phyloP scores from a whole-genome alignment of 1,140 invertebrate genomes.

The Eriosoma lanigerum region DNA sequence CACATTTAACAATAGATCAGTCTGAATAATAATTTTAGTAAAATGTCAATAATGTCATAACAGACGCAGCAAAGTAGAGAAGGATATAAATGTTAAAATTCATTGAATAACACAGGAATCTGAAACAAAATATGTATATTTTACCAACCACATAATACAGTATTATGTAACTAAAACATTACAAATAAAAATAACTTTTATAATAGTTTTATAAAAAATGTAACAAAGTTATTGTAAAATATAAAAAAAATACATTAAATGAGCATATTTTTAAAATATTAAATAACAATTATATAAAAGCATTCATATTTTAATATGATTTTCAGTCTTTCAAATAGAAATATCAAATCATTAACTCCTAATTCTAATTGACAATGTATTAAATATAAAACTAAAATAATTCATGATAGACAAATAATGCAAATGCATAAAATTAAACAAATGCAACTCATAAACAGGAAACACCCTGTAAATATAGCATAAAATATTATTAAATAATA shows the following conservation, averaged over 20 bases:
- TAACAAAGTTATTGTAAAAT: conserved; percentile 22
- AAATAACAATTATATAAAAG: conserved; percentile 6
- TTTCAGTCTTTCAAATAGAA: conserved; percentile 27
- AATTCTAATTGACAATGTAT: neutral
- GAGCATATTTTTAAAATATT: conserved; percentile 19
- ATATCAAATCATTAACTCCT: neutral
- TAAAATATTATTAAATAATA: neutral
- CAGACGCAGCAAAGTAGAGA: neutral
- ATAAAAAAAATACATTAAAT: neutral
- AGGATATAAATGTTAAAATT: conserved; percentile 15
- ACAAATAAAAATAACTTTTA: conserved; percentile 4
- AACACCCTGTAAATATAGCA: conserved; percentile 37
- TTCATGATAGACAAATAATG: neutral
- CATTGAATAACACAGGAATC: conserved; percentile 48
- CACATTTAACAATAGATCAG: conserved; percentile 3
- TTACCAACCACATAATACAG: neutral
- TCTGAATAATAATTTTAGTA: neutral
- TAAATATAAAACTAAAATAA: conserved; percentile 14
- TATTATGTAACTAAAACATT: neutral
- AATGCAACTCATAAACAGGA: conserved; percentile 27
- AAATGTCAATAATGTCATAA: neutral
- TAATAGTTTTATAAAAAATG: conserved; percentile 6
- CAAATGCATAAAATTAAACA: conserved; percentile 34
- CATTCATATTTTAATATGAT: neutral
- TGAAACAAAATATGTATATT: conserved; percentile 49